Conservation (phyloP, 2,113 vertebrate genomes). For the Dipodomys stephensi region DNA sequence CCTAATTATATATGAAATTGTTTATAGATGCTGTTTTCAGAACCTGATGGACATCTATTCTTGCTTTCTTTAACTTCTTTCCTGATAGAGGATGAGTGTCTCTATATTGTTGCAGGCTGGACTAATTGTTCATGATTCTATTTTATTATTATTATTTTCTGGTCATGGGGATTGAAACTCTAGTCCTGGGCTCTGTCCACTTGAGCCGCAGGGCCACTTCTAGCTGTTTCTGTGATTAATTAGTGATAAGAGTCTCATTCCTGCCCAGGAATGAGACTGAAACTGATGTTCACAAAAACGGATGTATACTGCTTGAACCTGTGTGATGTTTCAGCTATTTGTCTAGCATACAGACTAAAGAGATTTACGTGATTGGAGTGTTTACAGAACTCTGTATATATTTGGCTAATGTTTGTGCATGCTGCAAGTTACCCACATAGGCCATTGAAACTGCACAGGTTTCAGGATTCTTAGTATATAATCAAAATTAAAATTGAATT, state of each 20-base stretch:
- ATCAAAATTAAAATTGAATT: neutral
- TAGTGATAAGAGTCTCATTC: too few relatives aligned
- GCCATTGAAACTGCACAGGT: neutral
- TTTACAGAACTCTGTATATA: neutral
- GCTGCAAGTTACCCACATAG: neutral
- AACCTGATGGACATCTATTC: neutral
- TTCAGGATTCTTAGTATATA: conserved; percentile 24
- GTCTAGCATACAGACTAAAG: neutral
- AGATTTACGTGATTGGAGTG: neutral
- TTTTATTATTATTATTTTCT: too few relatives aligned
- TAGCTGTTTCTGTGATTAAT: too few relatives aligned
- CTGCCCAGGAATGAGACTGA: too few relatives aligned
- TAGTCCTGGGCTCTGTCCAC: too few relatives aligned
- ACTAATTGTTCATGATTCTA: neutral
- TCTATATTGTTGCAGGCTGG: neutral
- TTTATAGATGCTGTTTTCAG: neutral
- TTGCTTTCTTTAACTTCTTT: neutral
- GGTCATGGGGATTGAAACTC: too few relatives aligned
- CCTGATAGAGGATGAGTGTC: neutral
- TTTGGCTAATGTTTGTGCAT: neutral
- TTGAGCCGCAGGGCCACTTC: too few relatives aligned
- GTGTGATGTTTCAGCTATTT: neutral
- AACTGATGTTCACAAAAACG: neutral
- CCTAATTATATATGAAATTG: neutral
- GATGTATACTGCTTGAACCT: neutral